A percentile compares a stretch with the other conserved stretches of the same genome.
These are phyloP conservation scores for Alaudala cheleensis DNA, from an alignment of 2,113 vertebrate genomes.

Conservation along the genomic window DNA sequence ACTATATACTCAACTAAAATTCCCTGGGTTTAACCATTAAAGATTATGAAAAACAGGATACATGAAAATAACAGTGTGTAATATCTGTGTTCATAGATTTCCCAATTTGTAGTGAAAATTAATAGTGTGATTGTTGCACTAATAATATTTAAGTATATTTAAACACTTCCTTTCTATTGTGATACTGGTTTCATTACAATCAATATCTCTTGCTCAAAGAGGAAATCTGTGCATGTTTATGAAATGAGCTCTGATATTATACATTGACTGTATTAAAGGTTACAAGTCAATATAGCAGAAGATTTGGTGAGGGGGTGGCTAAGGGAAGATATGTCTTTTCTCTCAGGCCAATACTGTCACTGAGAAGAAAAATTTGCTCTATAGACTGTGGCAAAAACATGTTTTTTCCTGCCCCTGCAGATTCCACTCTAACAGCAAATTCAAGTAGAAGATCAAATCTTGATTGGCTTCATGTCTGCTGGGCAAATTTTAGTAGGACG, in stretches of 20 bases:
- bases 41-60: not conserved
- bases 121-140: not conserved
- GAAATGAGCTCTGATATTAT: not conserved
- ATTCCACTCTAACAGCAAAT: not conserved
- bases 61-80: not conserved
- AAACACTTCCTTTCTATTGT: not conserved
- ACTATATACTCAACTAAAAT: not conserved
- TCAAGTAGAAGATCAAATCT: not conserved
- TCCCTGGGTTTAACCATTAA: not conserved
- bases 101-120: not conserved
- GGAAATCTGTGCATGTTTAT: fast-evolving
- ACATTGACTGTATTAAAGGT: not conserved
- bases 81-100: not conserved
- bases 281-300: not conserved
- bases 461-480: not conserved
- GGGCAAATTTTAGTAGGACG: not conserved
- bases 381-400: not conserved
- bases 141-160: not conserved
- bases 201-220: not conserved
- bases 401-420: not conserved
- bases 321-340: not conserved
- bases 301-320: not conserved
- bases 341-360: not conserved
- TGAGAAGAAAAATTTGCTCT: not conserved
- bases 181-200: not conserved